Conservation (phyloP, 2,797 vertebrate species). For the Carcharodon carcharias region DNA sequence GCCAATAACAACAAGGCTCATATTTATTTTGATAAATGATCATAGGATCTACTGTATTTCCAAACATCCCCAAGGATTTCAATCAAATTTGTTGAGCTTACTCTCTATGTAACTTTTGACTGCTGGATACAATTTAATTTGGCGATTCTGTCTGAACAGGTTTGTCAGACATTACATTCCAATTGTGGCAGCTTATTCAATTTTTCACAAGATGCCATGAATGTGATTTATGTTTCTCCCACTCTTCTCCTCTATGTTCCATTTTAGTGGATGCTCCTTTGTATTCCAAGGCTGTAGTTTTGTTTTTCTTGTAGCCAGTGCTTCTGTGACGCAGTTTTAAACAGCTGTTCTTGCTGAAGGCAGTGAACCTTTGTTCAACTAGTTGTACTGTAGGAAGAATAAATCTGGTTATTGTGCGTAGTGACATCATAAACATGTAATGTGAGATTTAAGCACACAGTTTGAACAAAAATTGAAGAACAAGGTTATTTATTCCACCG, state of each 20-base stretch:
- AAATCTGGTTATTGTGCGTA: background rate
- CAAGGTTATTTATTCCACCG: too few relatives aligned
- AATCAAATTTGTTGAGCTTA: background rate
- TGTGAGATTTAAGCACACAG: too few relatives aligned
- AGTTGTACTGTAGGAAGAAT: background rate
- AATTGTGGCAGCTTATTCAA: constrained; percentile 30
- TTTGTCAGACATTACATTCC: constrained; percentile 22
- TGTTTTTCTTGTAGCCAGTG: background rate
- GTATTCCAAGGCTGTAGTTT: background rate
- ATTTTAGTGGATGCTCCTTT: background rate
- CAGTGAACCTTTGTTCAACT: background rate
- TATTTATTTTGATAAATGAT: constrained; percentile 2
- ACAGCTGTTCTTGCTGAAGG: background rate
- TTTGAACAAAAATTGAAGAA: too few relatives aligned
- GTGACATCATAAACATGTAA: background rate
- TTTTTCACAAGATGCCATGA: background rate
- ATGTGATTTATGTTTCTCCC: constrained; percentile 13
- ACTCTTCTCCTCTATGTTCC: background rate
- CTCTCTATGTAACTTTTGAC: background rate
- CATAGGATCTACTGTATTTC: background rate
- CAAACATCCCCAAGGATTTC: constrained; percentile 16
- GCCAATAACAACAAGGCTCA: background rate
- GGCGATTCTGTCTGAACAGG: constrained; percentile 28
- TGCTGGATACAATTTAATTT: constrained; percentile 23
- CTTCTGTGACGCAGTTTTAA: background rate